Evolutionary conservation across 2,113 vertebrate genomes (phyloP), one percentile per base, ranked within the genome.

Genomic region (Tonatia bakeri): DNA sequence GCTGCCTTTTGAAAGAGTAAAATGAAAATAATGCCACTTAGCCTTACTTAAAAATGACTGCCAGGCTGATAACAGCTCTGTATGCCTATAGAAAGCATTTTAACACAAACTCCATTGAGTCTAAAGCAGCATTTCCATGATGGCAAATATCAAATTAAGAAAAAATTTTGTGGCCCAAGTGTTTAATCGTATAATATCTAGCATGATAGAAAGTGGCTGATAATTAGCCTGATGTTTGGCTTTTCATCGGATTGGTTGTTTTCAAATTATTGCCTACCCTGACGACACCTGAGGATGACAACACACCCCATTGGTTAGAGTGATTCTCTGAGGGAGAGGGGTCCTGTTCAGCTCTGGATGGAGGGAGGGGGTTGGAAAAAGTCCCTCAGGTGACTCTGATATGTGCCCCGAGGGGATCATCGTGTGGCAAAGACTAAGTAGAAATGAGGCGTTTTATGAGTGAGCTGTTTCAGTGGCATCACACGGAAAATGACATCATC

Each of bases 361-460:
- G 61, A 76, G 47, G 47, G 36, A 47, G 28, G 40, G 10, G 24
- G 9, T 24, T 84, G 45, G 88, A 3, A 43, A 94, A 88, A 65
- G 59, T 85, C 81, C 77, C 94, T 40, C 59, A 19, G 94, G 96
- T 91, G 77, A 80, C 72, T 94, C 70, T 10, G 54, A 7, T 52
- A 64, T 87, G 81, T 75, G 40, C 69, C 93, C 54, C 88, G 7
- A 3, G 91, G 82, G 94, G 72, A 43, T 77, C 85, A 93, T 97
- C 52, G 0, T 56, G 43, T 86, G 86, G 86, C 54, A 80, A 91
- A 94, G 92, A 94, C 26, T 69, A 96, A 93, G 82, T 94, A 92
- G 97, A 97, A 97, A 97, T 97, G 96, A 97, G 77, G 94, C 85
- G 2, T 97, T 97, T 97, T 94, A 97, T 91, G 97, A 93, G 94